Conservation (phyloP, 2,888 invertebrate genomes). For the Limnephilus marmoratus region DNA sequence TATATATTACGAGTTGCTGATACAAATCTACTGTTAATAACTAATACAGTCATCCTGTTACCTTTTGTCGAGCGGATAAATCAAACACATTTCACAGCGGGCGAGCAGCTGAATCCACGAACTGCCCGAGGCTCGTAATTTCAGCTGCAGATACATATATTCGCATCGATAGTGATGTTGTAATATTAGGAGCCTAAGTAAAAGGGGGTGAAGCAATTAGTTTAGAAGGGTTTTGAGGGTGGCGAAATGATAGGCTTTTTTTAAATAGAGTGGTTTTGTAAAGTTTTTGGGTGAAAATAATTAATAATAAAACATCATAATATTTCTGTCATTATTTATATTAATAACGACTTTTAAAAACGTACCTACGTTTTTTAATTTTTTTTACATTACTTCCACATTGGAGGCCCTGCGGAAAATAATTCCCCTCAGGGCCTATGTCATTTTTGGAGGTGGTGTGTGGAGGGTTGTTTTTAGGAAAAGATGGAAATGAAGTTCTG, state of each 20-base stretch:
- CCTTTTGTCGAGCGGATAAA: conserved; percentile 32
- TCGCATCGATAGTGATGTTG: not conserved
- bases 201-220: not conserved
- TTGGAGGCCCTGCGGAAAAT: too few species aligned
- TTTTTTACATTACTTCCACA: too few species aligned
- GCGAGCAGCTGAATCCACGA: conserved; percentile 26
- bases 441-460: too few species aligned
- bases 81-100: conserved; percentile 38
- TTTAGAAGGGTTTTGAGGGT: not conserved
- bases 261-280: not conserved
- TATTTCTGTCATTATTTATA: not conserved
- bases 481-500: too few species aligned
- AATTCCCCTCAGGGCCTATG: too few species aligned
- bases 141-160: not conserved
- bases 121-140: not conserved
- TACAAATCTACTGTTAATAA: not conserved
- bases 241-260: not conserved
- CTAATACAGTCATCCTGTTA: conserved; percentile 25
- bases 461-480: too few species aligned
- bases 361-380: too few species aligned
- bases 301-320: not conserved
- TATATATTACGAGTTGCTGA: not conserved
- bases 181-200: not conserved
- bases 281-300: not conserved
- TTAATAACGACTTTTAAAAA: not conserved